Conservation (phyloP, 2,113 vertebrate genomes). For the Tragelaphus scriptus region DNA sequence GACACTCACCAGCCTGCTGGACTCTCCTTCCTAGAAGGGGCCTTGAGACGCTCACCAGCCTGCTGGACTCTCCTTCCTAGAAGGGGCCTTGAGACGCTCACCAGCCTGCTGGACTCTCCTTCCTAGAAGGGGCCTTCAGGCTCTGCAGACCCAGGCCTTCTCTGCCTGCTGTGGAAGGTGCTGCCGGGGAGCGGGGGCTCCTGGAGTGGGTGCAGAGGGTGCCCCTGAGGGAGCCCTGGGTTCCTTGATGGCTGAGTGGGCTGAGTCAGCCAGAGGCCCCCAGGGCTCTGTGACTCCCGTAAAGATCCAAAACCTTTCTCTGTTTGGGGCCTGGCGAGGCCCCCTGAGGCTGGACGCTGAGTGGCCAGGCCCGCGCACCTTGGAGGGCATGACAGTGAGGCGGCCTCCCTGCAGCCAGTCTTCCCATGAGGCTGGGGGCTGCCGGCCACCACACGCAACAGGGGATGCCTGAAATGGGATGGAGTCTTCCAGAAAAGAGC, state of each 20-base stretch:
- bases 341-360: background rate
- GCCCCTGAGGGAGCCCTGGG: background rate
- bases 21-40: background rate
- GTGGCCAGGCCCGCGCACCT: fast-evolving
- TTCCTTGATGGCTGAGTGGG: background rate
- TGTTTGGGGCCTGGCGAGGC: background rate
- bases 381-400: background rate
- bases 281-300: background rate
- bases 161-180: background rate
- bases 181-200: fast-evolving
- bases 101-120: background rate
- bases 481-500: background rate
- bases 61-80: background rate
- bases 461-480: background rate
- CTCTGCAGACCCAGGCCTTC: fast-evolving
- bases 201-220: fast-evolving
- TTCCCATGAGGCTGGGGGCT: background rate
- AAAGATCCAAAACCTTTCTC: background rate
- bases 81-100: fast-evolving
- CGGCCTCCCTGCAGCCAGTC: fast-evolving
- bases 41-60: fast-evolving
- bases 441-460: fast-evolving
- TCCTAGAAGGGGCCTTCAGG: fast-evolving
- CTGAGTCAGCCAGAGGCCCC: background rate
- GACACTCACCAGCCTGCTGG: fast-evolving